Evolutionary conservation across 2,113 vertebrate species (phyloP), one percentile per base, ranked within the genome.

Genomic region (Aegithalos caudatus): DNA sequence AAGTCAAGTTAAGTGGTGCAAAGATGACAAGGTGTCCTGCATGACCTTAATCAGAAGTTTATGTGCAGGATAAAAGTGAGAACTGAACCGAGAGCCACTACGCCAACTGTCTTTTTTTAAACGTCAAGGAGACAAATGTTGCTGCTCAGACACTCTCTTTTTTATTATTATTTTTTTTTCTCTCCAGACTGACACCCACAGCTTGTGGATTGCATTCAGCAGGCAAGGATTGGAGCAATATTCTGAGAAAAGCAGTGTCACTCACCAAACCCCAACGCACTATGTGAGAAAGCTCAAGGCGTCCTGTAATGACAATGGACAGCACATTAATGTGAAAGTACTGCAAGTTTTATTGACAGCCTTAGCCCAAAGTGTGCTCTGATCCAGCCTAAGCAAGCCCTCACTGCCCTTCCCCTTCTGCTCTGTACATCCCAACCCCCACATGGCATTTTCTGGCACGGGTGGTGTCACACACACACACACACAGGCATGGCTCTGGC

Each of bases 51-150:
- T 58, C 66, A 40, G 88, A 77, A 80, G 80, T 93, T 96, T 87
- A 95, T 92, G 65, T 25, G 33, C 83, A 79, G 60, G 48, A 86
- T 70, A 71, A 79, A 93, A 76, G 69, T 27, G 45, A 70, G 69
- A 95, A 73, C 50, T 79, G 73, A 95, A 74, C 84, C 42, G 21
- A 65, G 45, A 95, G 90, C 48, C 65, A 38, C 40, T n/a, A 45
- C 47, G 66, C 71, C 70, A 57, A 48, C 37, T 62, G 33, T 21
- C 62, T 94, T 47, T 79, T 88, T 89, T 80, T 90, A 93, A 95
- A 86, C 42, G 42, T 89, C 94, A 97, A 87, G 83, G 84, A 88
- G 86, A 95, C 85, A 96, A 97, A 97, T 79, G 58, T 16, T 88
- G 76, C 48, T 70, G 67, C 77, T 82, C 50, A 42, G 82, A 70